Evolutionary conservation across 2,113 vertebrate species (phyloP).

Genomic region (Strix uralensis): DNA sequence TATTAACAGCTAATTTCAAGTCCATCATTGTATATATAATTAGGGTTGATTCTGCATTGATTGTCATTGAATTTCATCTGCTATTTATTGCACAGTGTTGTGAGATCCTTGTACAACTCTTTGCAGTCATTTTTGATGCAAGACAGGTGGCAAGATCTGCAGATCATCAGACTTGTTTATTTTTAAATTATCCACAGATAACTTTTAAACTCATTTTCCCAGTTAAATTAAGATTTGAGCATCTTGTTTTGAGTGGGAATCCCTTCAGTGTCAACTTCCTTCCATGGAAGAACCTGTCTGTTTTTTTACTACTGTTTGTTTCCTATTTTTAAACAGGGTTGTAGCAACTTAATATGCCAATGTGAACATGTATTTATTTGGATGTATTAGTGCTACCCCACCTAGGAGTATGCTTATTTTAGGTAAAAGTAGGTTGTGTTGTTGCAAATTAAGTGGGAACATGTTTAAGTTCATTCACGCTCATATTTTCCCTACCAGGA

Average conservation of each 20-base stretch:
- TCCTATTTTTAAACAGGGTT: background rate
- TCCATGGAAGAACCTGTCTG: background rate
- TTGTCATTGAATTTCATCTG: constrained; percentile 58
- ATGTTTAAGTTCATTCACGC: background rate
- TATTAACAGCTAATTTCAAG: constrained; percentile 58
- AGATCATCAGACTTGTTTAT: background rate
- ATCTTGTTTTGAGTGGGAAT: background rate
- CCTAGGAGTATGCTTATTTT: background rate
- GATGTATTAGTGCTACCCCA: background rate
- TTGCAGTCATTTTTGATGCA: background rate
- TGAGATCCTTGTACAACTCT: background rate
- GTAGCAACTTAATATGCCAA: background rate
- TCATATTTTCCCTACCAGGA: background rate
- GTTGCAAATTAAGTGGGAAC: background rate
- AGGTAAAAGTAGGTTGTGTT: background rate
- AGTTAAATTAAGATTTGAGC: background rate
- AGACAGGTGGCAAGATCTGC: background rate
- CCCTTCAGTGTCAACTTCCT: background rate
- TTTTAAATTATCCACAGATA: background rate
- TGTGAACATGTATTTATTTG: background rate
- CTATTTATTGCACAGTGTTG: constrained; percentile 26
- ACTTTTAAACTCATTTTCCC: background rate
- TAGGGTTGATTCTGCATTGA: constrained; percentile 51
- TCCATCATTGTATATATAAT: constrained; percentile 46
- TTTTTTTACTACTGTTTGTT: background rate